Evolutionary conservation across 1,140 invertebrate genomes (phyloP), one percentile per base, ranked within the genome.

Genomic region (Nymphalis io): DNA sequence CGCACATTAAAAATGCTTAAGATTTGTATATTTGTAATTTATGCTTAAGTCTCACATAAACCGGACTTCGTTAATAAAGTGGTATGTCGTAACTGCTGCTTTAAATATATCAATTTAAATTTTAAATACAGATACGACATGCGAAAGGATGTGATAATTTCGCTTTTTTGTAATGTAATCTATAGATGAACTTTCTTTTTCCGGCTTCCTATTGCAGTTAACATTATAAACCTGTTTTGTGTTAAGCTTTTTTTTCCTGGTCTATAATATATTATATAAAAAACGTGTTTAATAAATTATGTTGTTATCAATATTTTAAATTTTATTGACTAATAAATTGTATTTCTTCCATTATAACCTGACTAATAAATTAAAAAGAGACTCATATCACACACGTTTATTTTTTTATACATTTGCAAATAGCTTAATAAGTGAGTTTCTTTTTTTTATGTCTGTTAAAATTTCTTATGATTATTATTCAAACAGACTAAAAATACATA

Each of bases 161-260:
- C 68, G 3, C 60, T 63, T 63, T 70, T 68, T 46, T 60, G n/a
- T 46, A 46, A 42, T 46, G n/a, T 46, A 48, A 64, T 58, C 63
- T 63, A 51, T 69, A 55, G 53, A 63, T 58, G 12, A n/a, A 70
- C 68, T 70, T 70, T 70, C 68, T 70, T 63, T 62, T 70, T 70
- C 60, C 60, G 48, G 39, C 57, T 63, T 38, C 68, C 55, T 70
- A 63, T 48, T 13, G 27, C 18, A 39, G 38, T 44, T 57, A 57
- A 20, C 33, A 42, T 58, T 27, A 44, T 10, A 65, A 57, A 55
- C 33, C 16, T 40, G 57, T 59, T 59, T 40, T 10, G 18, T 20
- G n/a, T 40, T 59, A 1, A 38, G 27, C 10, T 20, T 51, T 51
- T 55, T 55, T 55, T 27, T 15, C 23, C 23, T 55, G 6, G 15